Evolutionary conservation across 2,113 vertebrate genomes (phyloP).

Genomic region (Nannospalax galili): DNA sequence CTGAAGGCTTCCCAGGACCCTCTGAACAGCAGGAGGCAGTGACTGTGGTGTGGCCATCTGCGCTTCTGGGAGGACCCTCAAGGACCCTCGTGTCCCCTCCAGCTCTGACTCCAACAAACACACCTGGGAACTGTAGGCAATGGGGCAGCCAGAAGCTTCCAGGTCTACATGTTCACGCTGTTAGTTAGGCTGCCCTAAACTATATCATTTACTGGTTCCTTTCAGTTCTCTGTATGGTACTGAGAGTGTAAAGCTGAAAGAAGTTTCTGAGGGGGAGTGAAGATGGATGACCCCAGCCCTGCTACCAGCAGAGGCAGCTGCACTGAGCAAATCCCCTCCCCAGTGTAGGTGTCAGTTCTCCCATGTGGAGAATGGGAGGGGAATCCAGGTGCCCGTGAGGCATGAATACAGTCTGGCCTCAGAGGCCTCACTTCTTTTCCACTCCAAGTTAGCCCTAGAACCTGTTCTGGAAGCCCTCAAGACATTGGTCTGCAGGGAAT

Average conservation of each 20-base stretch:
- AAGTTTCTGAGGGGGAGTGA: not conserved
- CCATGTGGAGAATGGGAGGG: not conserved
- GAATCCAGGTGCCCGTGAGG: not conserved
- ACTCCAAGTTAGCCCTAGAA: not conserved
- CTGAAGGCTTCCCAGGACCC: not conserved
- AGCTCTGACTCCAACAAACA: not conserved
- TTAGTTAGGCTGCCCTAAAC: not conserved
- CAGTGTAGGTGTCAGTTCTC: not conserved
- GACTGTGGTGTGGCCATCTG: not conserved
- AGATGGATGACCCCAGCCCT: not conserved
- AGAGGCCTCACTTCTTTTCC: not conserved
- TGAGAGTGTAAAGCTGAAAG: not conserved
- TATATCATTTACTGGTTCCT: not conserved
- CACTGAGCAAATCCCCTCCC: not conserved
- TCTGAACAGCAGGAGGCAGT: not conserved
- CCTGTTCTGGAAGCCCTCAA: too few species aligned
- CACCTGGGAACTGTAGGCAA: not conserved
- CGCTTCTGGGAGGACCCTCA: not conserved
- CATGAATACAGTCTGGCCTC: not conserved
- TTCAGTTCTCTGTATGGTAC: not conserved
- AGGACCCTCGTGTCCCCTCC: not conserved
- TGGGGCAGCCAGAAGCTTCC: not conserved
- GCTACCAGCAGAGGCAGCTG: not conserved
- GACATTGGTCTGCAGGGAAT: not conserved
- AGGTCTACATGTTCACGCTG: accelerated